These are phyloP conservation scores for Melipona beecheii DNA, from an alignment of 2,888 invertebrate species.

Conservation along the genomic window DNA sequence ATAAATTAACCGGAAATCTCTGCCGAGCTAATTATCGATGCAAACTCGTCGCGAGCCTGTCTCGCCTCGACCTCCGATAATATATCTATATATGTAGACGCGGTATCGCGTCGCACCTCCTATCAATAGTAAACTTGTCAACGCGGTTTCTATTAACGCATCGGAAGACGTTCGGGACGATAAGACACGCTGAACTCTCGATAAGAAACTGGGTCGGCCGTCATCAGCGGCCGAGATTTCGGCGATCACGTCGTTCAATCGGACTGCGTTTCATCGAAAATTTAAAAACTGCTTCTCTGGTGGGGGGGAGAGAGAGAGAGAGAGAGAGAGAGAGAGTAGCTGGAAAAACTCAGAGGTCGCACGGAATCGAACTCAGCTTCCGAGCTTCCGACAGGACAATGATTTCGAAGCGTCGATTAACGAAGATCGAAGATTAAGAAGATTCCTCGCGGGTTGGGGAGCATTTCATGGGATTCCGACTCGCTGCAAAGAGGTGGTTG, in stretches of 20 bases:
- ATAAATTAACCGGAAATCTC: constrained; percentile 72
- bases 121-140: constrained; percentile 62
- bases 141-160: constrained; percentile 50
- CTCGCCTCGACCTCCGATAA: constrained; percentile 54
- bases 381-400: background rate
- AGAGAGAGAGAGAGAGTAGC: no score
- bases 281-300: no score
- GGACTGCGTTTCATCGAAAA: background rate
- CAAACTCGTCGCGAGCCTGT: constrained; percentile 65
- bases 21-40: constrained; percentile 71
- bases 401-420: constrained; percentile 24
- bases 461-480: constrained; percentile 22
- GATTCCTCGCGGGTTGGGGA: constrained; percentile 5
- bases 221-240: background rate
- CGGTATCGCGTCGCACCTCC: constrained; percentile 43
- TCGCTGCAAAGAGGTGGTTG: constrained; percentile 7
- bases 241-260: background rate
- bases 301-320: no score
- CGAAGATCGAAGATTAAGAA: constrained; percentile 6
- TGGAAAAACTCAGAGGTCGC: background rate
- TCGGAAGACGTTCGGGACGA: constrained; percentile 46
- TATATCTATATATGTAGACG: constrained; percentile 24
- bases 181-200: constrained; percentile 47
- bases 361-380: constrained; percentile 3
- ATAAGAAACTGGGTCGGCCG: constrained; percentile 62